Conservation (phyloP, 1,140 invertebrate species). For the Portunus trituberculatus region DNA sequence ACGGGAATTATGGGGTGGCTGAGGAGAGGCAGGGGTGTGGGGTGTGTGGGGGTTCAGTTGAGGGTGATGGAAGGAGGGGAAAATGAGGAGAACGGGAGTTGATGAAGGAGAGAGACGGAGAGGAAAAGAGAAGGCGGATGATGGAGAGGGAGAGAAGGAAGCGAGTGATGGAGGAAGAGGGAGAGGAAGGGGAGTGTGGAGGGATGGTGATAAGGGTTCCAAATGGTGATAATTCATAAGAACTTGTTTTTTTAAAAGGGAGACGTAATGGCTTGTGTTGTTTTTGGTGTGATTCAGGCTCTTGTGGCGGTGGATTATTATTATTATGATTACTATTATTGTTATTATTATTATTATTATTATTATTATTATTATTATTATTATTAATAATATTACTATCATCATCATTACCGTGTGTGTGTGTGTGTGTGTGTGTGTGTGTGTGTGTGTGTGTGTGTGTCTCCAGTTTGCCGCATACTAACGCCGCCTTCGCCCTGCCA, state of each 20-base stretch:
- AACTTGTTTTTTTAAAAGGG: conserved; percentile 6
- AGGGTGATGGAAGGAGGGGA: background rate
- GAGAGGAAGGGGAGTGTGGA: background rate
- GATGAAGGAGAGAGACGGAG: background rate
- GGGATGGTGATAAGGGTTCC: background rate
- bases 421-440: conserved; percentile 44
- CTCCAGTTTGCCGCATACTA: background rate
- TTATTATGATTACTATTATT: no score
- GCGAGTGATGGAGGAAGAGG: background rate
- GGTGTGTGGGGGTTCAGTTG: background rate
- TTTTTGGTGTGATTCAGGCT: background rate
- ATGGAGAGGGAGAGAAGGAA: conserved; percentile 28
- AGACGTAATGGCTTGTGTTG: conserved; percentile 4
- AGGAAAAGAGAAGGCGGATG: background rate
- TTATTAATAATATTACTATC: background rate
- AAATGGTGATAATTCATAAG: conserved; percentile 2
- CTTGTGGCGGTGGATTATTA: background rate
- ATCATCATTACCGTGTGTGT: conserved; percentile 17
- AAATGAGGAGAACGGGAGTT: background rate
- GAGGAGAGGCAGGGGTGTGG: no score
- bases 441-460: conserved; percentile 57
- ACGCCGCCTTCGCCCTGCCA: conserved; percentile 78
- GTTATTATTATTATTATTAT: no score
- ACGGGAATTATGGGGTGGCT: background rate
- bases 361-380: background rate